phyloP scores from a whole-genome alignment of 1,140 invertebrate genomes.

The Colletes latitarsis region DNA sequence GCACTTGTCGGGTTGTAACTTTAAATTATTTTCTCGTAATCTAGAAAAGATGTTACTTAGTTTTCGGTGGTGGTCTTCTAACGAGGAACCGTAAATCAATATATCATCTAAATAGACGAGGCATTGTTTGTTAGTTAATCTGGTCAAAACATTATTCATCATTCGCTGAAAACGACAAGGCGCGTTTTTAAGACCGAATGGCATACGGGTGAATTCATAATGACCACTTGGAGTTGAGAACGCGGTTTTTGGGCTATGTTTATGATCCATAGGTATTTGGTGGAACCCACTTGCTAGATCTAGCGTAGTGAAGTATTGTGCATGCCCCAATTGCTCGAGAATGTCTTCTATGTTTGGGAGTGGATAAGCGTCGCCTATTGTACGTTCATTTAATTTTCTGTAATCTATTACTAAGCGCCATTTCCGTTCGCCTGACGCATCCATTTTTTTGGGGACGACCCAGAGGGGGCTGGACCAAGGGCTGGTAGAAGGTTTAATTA shows the following conservation, averaged over 20 bases:
- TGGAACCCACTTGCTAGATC: conserved; percentile 18
- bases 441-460: conserved; percentile 3
- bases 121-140: not conserved
- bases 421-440: not conserved
- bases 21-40: not conserved
- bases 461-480: not conserved
- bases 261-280: not conserved
- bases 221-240: conserved; percentile 13
- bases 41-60: not conserved
- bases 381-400: conserved; percentile 16
- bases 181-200: not conserved
- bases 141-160: not conserved
- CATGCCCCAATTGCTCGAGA: conserved; percentile 19
- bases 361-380: conserved; percentile 5
- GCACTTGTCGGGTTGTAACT: not conserved
- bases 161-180: not conserved
- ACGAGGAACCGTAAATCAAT: not conserved
- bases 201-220: conserved; percentile 18
- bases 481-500: not conserved
- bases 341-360: conserved; percentile 22
- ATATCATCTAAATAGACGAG: not conserved
- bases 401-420: conserved; percentile 13
- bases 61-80: not conserved
- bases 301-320: conserved; percentile 19
- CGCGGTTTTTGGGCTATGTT: not conserved